phyloP scores from a whole-genome alignment of 2,113 vertebrate species.

The Nesoenas mayeri region DNA sequence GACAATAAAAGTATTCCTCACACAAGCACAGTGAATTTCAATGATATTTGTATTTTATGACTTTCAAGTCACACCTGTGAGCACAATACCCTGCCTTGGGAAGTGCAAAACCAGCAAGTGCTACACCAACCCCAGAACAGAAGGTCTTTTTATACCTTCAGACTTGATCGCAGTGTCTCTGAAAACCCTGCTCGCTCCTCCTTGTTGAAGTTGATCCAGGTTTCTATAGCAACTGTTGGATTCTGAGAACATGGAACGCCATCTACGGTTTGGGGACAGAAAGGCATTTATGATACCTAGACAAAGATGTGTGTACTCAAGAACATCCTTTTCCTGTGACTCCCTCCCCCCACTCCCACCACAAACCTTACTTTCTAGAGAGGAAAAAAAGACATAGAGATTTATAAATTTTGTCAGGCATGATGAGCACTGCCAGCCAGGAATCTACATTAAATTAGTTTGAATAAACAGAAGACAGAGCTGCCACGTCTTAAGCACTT shows the following conservation, averaged over 20 bases:
- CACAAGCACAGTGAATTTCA: not conserved
- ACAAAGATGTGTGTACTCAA: not conserved
- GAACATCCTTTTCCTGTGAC: not conserved
- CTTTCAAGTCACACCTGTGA: not conserved
- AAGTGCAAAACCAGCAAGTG: not conserved
- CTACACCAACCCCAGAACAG: not conserved
- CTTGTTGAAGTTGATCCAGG: conserved; percentile 97
- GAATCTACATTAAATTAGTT: not conserved
- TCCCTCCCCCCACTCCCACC: not conserved
- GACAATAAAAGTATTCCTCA: not conserved
- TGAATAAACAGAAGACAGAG: not conserved
- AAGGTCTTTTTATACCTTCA: conserved; percentile 83
- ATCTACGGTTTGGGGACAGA: conserved; percentile 76
- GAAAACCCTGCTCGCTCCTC: conserved; percentile 91
- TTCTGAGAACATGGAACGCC: conserved; percentile 96
- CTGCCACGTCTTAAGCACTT: not conserved
- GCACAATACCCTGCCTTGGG: not conserved
- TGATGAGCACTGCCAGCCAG: not conserved
- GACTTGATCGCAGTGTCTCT: conserved; percentile 86
- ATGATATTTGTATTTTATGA: not conserved
- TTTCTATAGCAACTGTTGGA: conserved; percentile 88
- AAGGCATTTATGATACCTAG: not conserved
- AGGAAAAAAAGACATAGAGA: not conserved
- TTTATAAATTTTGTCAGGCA: not conserved
- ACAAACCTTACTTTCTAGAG: not conserved